phyloP scores from a whole-genome alignment of 2,888 invertebrate genomes.

The Actias luna region DNA sequence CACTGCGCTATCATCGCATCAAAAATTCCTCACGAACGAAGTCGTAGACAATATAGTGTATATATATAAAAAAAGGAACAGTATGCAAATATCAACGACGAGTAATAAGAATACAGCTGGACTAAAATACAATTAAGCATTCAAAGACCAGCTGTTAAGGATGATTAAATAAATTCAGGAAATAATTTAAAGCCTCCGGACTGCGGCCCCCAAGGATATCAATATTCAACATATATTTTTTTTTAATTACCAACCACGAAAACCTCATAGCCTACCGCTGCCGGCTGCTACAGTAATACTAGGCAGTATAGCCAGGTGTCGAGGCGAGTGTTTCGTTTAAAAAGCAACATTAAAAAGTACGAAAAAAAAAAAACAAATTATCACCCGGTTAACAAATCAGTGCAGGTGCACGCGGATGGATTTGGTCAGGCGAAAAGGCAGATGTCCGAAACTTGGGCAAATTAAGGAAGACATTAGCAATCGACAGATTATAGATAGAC shows the following conservation, averaged over 20 bases:
- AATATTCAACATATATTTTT: constrained; percentile 34
- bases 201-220: constrained; percentile 40
- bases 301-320: constrained; percentile 72
- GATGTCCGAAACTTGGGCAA: constrained; percentile 59
- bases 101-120: constrained; percentile 4
- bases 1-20: too few relatives aligned
- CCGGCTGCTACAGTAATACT: constrained; percentile 37
- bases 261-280: constrained; percentile 37
- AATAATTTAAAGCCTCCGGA: constrained; percentile 45
- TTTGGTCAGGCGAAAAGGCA: constrained; percentile 70
- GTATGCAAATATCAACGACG: not conserved
- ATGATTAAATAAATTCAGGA: constrained; percentile 40
- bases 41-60: too few relatives aligned
- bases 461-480: constrained; percentile 38
- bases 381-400: constrained; percentile 71
- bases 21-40: too few relatives aligned
- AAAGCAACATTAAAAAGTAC: constrained; percentile 46
- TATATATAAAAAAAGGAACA: not conserved
- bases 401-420: constrained; percentile 61
- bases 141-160: constrained; percentile 35
- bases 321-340: constrained; percentile 45
- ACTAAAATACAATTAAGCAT: constrained; percentile 26
- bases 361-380: constrained; percentile 60
- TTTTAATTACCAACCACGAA: constrained; percentile 52
- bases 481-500: not conserved